Base-by-base conservation (phyloP, 2,797 vertebrate genomes). In the Astyanax mexicanus region DNA sequence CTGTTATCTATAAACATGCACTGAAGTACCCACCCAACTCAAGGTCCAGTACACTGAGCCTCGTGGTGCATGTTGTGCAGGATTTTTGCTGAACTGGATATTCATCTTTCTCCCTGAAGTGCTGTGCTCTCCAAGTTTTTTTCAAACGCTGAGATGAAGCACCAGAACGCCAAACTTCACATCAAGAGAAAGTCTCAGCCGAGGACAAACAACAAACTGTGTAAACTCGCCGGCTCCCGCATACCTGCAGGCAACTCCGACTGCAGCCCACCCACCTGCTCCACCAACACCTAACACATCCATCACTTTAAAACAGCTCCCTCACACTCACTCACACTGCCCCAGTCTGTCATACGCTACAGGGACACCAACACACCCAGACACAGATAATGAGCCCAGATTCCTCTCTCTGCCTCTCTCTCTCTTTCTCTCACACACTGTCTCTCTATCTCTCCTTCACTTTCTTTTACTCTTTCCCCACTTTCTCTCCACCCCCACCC, bases 291-390 rank as follows among this genome's bases (percentile, higher is more conserved):
- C 75, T 52, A 51, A 58, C 72, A 68, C 54, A 85, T 80, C 78
- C 86, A 77, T 84, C 84, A 85, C 87, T 89, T 90, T 87, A 78
- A 87, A 78, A 75, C 78, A 85, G 82, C 88, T 88, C 88, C 89
- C 83, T 21, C 45, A 47, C 21, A 29, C n/a, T 49, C 47, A 49
- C 47, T 19, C 47, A 78, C 83, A 85, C 57, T 45, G 70, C 12
- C 32, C 69, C 84, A 78, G 88, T 90, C 89, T 87, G 88, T 90
- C 88, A 90, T 69, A 72, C 65, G 61, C 81, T 42, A 72, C 70
- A 67, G 79, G 77, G 65, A 82, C 66, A 70, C 61, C 11, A 58
- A 78, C 47, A 60, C 69, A 71, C 54, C 77, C 79, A 74, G 83
- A 71, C 58, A 82, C 81, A 78, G 82, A 87, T 71, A 75, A 80